Percentiles rank a stretch among this genome's conserved stretches.
phyloP scores from a whole-genome alignment of 2,888 invertebrate genomes.

The Abrostola triplasia region DNA sequence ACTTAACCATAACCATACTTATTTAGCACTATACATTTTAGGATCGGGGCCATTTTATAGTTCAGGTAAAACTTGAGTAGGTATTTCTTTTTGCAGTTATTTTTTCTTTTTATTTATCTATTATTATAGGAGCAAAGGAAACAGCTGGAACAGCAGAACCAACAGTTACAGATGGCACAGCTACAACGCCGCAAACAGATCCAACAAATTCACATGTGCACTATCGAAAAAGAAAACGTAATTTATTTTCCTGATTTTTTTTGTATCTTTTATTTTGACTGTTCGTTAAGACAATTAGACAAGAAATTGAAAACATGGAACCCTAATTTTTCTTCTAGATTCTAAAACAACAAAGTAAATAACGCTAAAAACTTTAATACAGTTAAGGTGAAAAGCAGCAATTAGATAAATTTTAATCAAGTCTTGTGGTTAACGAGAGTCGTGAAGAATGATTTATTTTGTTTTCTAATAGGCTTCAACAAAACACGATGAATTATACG shows the following conservation, averaged over 20 bases:
- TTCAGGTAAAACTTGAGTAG: background rate
- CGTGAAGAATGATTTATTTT: background rate
- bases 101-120: conserved; percentile 23
- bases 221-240: conserved; percentile 68
- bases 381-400: too few species aligned
- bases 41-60: too few species aligned
- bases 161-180: conserved; percentile 56
- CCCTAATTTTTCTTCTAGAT: too few species aligned
- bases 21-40: too few species aligned
- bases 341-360: too few species aligned
- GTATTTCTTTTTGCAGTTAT: conserved; percentile 35
- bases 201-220: conserved; percentile 72
- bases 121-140: conserved; percentile 72
- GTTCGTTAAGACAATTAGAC: too few species aligned
- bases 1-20: too few species aligned
- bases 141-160: conserved; percentile 65
- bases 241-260: conserved; percentile 49
- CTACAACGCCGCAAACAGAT: conserved; percentile 62
- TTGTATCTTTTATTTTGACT: background rate
- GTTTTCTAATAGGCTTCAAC: conserved; percentile 7
- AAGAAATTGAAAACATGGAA: too few species aligned
- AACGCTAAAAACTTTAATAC: too few species aligned
- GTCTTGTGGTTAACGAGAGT: too few species aligned
- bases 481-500: conserved; percentile 63
- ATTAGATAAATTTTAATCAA: too few species aligned